Conservation (phyloP, 2,888 invertebrate genomes). For the Theretra japonica region DNA sequence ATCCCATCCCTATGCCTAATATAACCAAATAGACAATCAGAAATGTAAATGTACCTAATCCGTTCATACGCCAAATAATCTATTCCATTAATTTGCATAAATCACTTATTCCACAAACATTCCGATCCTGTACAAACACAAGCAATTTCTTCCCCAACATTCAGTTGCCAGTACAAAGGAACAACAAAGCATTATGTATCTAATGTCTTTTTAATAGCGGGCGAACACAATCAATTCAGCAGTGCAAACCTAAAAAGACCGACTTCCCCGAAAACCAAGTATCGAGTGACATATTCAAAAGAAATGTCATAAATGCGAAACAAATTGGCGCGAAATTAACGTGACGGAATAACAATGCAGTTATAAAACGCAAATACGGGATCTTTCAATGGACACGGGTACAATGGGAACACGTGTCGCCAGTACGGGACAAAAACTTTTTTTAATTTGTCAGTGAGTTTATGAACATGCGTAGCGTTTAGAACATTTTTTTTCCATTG, state of each 20-base stretch:
- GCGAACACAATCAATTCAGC: constrained; percentile 52
- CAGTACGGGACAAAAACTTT: not conserved
- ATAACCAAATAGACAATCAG: constrained; percentile 14
- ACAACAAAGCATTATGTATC: constrained; percentile 45
- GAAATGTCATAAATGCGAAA: constrained; percentile 46
- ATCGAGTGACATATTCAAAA: constrained; percentile 28
- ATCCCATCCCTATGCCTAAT: not conserved
- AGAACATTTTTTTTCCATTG: too few species aligned
- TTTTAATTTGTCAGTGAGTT: not conserved
- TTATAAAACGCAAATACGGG: constrained; percentile 36
- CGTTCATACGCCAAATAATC: constrained; percentile 19
- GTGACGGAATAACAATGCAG: constrained; percentile 46
- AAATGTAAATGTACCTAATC: constrained; percentile 23
- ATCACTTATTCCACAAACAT: constrained; percentile 28
- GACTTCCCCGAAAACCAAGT: constrained; percentile 18
- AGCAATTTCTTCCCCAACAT: constrained; percentile 11
- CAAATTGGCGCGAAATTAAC: constrained; percentile 49
- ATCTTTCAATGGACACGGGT: constrained; percentile 37
- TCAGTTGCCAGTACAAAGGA: not conserved
- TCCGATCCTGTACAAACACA: constrained; percentile 17
- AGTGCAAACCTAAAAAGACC: constrained; percentile 9
- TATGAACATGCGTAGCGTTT: not conserved
- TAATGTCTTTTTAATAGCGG: constrained; percentile 61
- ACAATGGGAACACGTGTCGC: constrained; percentile 55
- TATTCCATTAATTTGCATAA: constrained; percentile 30